phyloP scores from a whole-genome alignment of 92 coral and sea anemone genomes.

The Galaxea fascicularis region DNA sequence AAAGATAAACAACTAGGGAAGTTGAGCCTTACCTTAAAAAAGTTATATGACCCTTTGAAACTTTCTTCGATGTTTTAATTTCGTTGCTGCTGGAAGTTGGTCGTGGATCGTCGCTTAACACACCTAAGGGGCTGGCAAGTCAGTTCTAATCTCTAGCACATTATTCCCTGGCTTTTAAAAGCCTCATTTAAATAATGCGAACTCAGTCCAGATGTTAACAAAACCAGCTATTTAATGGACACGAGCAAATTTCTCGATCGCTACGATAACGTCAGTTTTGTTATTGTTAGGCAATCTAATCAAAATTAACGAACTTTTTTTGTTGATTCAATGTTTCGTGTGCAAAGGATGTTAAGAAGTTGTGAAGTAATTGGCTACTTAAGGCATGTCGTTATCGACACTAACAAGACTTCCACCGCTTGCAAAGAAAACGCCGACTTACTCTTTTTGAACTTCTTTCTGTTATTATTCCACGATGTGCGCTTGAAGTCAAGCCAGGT shows the following conservation, averaged over 20 bases:
- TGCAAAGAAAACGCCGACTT: not conserved
- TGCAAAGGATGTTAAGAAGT: conserved; percentile 14
- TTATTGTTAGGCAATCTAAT: conserved; percentile 78
- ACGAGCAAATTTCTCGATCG: conserved; percentile 59
- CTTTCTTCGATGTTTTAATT: not conserved
- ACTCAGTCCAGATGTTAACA: conserved; percentile 81
- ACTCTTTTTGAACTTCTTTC: not conserved
- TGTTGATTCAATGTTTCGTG: conserved; percentile 17
- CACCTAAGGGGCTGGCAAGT: conserved; percentile 24
- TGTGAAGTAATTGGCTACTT: conserved; percentile 23
- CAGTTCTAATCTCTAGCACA: conserved; percentile 16
- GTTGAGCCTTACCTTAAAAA: not conserved
- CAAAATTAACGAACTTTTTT: conserved; percentile 66
- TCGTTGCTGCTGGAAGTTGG: not conserved
- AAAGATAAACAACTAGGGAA: not conserved
- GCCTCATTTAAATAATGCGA: conserved; percentile 61
- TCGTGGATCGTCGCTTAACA: conserved; percentile 14
- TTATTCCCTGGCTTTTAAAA: conserved; percentile 29
- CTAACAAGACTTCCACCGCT: conserved; percentile 7
- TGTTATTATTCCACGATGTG: not conserved
- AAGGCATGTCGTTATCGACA: conserved; percentile 10
- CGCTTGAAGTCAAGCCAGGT: not conserved
- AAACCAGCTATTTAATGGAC: conserved; percentile 58
- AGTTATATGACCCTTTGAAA: not conserved
- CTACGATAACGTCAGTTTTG: conserved; percentile 75